Evolutionary conservation across 2,888 invertebrate species (phyloP), one percentile per base, ranked within the genome.

Genomic region (Sesia bembeciformis): DNA sequence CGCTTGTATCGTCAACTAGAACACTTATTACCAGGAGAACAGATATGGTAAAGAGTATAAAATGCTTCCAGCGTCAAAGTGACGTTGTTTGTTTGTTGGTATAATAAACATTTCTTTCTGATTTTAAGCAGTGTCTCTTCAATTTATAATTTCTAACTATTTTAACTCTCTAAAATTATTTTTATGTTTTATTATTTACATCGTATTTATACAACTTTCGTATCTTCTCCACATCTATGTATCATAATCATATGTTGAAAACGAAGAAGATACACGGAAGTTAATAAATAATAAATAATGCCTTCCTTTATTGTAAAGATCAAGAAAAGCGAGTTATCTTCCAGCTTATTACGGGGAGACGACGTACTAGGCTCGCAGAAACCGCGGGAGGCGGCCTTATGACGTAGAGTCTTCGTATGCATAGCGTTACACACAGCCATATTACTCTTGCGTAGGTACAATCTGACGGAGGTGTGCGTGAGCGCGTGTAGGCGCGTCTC

Each of bases 311-410:
- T 23, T 71, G 6, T 70, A 74, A 76, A 78, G 81, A 84, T 84
- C 82, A 81, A 84, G 83, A 83, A 83, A 83, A 81, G 79, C 82
- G 78, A 82, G 82, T 84, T 84, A 86, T 85, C 86, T 85, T 83
- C 83, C 83, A 84, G 86, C 88, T 89, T 88, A 87, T 89, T 89
- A 89, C 85, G 81, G 78, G 78, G 82, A 86, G 82, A 72, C 78
- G 73, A 66, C 69, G 78, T 85, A 89, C 87, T 73, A 88, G 88
- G 87, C 79, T 69, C 67, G 67, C 82, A 85, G 78, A 81, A 74
- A 77, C 70, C 67, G 74, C 68, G 69, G 78, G 84, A 84, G 77
- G 74, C 71, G 66, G 67, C 72, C 72, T 74, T 76, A 75, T 87
- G 84, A 85, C 84, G 84, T 81, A 69, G 70, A 72, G 70, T 77